Evolutionary conservation across 2,113 vertebrate species (phyloP), one percentile per base, ranked within the genome.

Genomic region (Dolichallabes microphthalmus): DNA sequence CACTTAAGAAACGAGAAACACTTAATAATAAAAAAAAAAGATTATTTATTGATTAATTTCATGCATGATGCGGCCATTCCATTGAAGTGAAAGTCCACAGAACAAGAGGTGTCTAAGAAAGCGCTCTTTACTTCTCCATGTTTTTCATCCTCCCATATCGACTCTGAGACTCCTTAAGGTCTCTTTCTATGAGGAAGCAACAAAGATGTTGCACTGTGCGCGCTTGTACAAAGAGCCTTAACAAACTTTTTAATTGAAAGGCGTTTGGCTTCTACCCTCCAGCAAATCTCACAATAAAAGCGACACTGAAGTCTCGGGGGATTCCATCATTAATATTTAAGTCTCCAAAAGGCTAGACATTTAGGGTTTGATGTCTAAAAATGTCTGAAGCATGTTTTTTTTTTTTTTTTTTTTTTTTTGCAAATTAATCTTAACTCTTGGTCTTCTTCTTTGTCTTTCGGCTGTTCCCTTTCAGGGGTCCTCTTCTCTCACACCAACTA

Each of bases 191-290:
- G 45, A 66, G 50, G 35, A 86, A 66, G 27, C 32, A 53, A 10
- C 27, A 39, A 76, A 39, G 57, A n/a, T 63, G 1, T 30, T 64
- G 20, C 84, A 71, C 32, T 52, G 50, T 60, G 74, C 35, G 60
- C 17, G 63, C 78, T 84, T 88, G 88, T 71, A 81, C 88, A 57
- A 88, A 87, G 83, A 84, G 73, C 82, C 85, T 89, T 91, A 91
- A 92, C 88, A 87, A 89, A 90, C 91, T 91, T 89, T 85, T 91
- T 91, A 90, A 91, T 92, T 91, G 90, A 90, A 91, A 92, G 90
- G 87, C 85, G 89, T 89, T 75, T 89, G 85, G 83, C 25, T 73
- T 87, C 69, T 91, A 85, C 90, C 91, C 90, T 92, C 77, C 71
- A 89, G 90, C 88, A 84, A 85, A 78, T 90, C 74, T 64, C 79